phyloP scores from a whole-genome alignment of 2,113 vertebrate species.

The Poeciliopsis occidentalis region DNA sequence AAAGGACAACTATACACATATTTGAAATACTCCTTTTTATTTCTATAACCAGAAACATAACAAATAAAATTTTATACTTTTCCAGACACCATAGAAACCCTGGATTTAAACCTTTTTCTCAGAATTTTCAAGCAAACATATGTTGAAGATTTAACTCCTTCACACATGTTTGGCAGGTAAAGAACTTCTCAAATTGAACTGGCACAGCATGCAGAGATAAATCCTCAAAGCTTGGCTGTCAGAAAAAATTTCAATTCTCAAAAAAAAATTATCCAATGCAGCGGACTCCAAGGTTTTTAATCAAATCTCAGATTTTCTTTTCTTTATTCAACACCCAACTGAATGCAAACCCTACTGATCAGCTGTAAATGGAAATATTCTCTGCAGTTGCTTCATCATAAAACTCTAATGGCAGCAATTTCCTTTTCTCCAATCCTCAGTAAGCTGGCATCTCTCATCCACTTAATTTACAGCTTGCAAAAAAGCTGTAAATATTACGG shows the following conservation, averaged over 20 bases:
- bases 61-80: no score
- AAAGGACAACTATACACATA: no score
- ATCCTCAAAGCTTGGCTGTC: not conserved
- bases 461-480: slow-evolving; percentile 14
- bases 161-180: not conserved
- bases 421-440: not conserved
- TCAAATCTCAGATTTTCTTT: not conserved
- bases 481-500: no score
- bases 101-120: slow-evolving; percentile 7
- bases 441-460: slow-evolving; percentile 21
- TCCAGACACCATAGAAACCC: no score
- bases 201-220: not conserved
- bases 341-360: not conserved
- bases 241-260: no score
- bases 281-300: not conserved
- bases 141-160: not conserved
- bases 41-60: no score
- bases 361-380: not conserved
- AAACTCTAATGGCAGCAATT: not conserved
- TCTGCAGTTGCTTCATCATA: not conserved
- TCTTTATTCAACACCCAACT: not conserved
- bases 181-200: not conserved
- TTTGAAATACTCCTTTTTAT: no score
- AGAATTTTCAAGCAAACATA: slow-evolving; percentile 13
- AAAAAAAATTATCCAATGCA: not conserved